Percentiles rank a stretch among this genome's conserved stretches.
Conservation (phyloP, 2,113 vertebrate genomes). For the Parus major region DNA sequence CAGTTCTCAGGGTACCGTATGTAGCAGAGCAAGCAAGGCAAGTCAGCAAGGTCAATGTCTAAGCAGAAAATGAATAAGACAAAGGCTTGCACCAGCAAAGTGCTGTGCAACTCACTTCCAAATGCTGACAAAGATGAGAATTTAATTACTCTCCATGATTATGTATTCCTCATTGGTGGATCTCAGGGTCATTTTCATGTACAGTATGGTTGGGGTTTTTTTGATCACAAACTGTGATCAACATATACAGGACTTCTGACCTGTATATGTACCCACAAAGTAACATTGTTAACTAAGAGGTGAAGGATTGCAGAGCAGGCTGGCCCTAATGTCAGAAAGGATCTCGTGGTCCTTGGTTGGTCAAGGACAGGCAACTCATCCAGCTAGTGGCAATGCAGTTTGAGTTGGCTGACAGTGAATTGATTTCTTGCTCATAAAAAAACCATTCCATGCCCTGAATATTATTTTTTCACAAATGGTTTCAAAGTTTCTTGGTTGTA, state of each 20-base stretch:
- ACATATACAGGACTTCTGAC: not conserved
- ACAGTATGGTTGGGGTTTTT: not conserved
- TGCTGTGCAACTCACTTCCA: not conserved
- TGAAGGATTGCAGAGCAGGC: not conserved
- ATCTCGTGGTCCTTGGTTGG: not conserved
- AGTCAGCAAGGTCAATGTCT: not conserved
- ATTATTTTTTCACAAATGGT: not conserved
- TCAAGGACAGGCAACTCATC: not conserved
- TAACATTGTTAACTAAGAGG: not conserved
- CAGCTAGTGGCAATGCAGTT: not conserved
- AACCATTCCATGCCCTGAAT: not conserved
- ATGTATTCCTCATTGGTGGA: not conserved
- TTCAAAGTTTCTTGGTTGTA: not conserved
- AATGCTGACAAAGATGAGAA: slow-evolving; percentile 22
- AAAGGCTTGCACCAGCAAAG: not conserved
- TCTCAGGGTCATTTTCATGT: not conserved
- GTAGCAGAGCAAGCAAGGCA: not conserved
- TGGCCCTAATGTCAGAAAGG: not conserved
- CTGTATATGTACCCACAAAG: not conserved
- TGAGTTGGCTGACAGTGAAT: not conserved
- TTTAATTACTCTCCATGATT: slow-evolving; percentile 55
- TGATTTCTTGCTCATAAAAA: not conserved
- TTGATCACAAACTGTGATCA: not conserved
- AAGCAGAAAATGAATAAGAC: not conserved
- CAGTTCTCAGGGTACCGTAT: not conserved